phyloP scores from a whole-genome alignment of 2,797 vertebrate species.

The Scyliorhinus canicula region DNA sequence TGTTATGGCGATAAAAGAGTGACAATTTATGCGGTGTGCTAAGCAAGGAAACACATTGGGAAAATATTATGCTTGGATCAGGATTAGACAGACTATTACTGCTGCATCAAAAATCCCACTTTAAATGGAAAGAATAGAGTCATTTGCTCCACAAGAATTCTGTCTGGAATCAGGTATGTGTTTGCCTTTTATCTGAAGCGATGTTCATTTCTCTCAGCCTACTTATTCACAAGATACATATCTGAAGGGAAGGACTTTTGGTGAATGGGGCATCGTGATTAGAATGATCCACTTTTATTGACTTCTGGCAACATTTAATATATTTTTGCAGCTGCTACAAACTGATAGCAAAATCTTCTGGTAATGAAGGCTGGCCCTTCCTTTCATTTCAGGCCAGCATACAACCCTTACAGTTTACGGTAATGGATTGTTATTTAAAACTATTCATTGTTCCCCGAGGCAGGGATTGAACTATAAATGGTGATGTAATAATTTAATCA shows the following conservation, averaged over 20 bases:
- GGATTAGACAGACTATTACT: neutral
- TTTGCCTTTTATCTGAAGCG: neutral
- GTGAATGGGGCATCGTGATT: neutral
- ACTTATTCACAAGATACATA: neutral
- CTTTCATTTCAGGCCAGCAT: neutral
- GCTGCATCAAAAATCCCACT: neutral
- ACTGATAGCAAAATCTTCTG: neutral
- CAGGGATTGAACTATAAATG: neutral
- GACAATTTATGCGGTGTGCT: neutral
- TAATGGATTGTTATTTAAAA: neutral
- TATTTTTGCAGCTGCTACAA: slow-evolving; percentile 6
- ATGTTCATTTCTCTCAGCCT: neutral
- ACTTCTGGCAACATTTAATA: neutral
- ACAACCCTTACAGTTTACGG: neutral
- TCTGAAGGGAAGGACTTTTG: neutral
- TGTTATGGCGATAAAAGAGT: neutral
- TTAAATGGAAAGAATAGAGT: neutral
- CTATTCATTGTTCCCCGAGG: neutral
- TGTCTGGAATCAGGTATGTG: neutral
- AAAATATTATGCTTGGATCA: neutral
- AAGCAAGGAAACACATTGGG: neutral
- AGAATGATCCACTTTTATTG: neutral
- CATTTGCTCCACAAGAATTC: neutral
- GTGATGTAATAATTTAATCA: neutral
- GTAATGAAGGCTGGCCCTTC: neutral